Conservation (phyloP, 2,113 vertebrate genomes). For the Saccopteryx bilineata region DNA sequence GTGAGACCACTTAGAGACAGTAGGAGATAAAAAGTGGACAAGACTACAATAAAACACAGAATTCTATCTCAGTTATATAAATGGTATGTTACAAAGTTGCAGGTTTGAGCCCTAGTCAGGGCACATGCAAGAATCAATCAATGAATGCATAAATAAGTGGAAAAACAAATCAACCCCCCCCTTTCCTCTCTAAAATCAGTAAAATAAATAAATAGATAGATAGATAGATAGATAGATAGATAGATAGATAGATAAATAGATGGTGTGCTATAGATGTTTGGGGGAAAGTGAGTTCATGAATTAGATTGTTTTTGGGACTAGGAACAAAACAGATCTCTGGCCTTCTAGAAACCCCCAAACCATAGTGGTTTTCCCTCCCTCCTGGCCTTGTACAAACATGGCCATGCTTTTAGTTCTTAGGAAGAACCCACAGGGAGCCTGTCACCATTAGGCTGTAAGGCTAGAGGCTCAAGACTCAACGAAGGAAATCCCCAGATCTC, state of each 20-base stretch:
- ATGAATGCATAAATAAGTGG: no score
- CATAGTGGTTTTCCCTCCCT: background rate
- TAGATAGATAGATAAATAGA: background rate
- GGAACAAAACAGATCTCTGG: background rate
- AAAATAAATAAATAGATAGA: no score
- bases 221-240: background rate
- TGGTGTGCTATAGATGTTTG: background rate
- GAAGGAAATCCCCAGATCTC: conserved; percentile 12
- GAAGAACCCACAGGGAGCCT: background rate
- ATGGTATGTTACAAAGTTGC: no score
- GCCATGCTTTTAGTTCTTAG: background rate
- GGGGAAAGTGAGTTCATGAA: background rate
- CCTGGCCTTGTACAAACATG: background rate
- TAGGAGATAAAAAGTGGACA: background rate
- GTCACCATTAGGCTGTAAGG: background rate
- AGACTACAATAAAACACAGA: background rate
- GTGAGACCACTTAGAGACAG: background rate
- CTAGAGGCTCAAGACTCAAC: background rate
- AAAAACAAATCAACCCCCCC: no score
- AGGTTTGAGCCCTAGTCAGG: no score
- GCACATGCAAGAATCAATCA: no score
- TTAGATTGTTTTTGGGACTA: background rate
- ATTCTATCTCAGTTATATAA: background rate
- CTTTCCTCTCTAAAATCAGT: no score
- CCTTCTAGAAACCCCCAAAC: conserved; percentile 24